These are phyloP conservation scores for Ceyx cyanopectus DNA, from an alignment of 2,113 vertebrate genomes.

Conservation along the genomic window DNA sequence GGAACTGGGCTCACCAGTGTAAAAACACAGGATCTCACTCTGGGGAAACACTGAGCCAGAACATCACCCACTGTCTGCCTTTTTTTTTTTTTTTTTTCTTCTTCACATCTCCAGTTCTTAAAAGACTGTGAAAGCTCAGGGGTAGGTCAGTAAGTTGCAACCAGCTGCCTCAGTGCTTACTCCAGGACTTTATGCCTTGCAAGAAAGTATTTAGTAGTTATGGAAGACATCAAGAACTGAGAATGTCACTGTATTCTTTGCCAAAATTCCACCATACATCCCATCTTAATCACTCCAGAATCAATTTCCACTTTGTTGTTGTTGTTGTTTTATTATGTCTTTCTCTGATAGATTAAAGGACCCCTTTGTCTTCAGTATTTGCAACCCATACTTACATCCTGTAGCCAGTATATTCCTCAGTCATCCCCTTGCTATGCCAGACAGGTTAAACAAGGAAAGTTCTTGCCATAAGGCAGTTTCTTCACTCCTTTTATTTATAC, in stretches of 20 bases:
- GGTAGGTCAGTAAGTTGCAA: not conserved
- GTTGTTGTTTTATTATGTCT: not conserved
- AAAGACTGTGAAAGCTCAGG: not conserved
- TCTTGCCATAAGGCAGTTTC: not conserved
- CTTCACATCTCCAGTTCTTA: not conserved
- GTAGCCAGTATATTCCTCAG: not conserved
- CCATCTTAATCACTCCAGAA: not conserved
- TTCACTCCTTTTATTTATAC: not conserved
- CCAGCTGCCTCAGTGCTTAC: not conserved
- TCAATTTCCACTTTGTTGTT: not conserved
- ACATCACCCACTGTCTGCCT: not conserved
- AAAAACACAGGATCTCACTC: not conserved
- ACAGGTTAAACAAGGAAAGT: not conserved
- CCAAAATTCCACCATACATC: not conserved
- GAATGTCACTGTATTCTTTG: not conserved
- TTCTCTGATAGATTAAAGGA: not conserved
- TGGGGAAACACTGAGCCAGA: not conserved
- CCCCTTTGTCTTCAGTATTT: not conserved
- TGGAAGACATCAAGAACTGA: not conserved
- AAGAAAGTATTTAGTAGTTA: not conserved
- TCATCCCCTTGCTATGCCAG: not conserved
- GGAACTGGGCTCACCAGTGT: not conserved
- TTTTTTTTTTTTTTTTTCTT: not conserved
- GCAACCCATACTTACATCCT: not conserved
- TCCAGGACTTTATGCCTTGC: not conserved